Conservation (phyloP, 2,113 vertebrate species). For the Brachyhypopomus occidentalis region DNA sequence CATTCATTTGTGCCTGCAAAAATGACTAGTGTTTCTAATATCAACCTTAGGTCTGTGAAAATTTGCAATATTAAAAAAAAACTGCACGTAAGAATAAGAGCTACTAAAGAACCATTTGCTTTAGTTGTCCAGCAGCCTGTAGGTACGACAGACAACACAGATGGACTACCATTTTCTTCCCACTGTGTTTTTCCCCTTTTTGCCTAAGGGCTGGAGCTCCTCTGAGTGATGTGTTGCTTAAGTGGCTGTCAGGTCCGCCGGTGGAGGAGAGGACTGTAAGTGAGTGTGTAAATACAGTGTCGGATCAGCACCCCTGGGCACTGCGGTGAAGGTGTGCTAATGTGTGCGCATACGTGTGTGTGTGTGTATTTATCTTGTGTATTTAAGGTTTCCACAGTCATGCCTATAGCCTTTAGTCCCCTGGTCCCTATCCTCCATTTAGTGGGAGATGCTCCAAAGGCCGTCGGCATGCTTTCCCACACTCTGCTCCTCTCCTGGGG, state of each 20-base stretch:
- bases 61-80: constrained; percentile 33
- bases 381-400: constrained; percentile 51
- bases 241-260: constrained; percentile 76
- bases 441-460: constrained; percentile 55
- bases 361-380: constrained; percentile 52
- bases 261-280: constrained; percentile 71
- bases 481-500: constrained; percentile 52
- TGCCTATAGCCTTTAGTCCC: constrained; percentile 14
- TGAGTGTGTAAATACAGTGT: constrained; percentile 77
- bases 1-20: not conserved
- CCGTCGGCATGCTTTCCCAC: constrained; percentile 37
- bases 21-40: constrained; percentile 9
- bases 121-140: not conserved
- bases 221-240: constrained; percentile 74
- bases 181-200: constrained; percentile 35
- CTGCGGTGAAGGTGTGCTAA: constrained; percentile 62
- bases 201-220: constrained; percentile 64
- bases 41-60: constrained; percentile 19
- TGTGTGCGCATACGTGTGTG: constrained; percentile 47
- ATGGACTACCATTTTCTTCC: constrained; percentile 23
- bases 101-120: constrained; percentile 21
- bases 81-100: constrained; percentile 9
- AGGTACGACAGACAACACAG: not conserved
- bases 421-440: constrained; percentile 56
- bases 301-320: constrained; percentile 74